These are phyloP conservation scores for Drosophila cardini DNA, from an alignment of 1,140 invertebrate genomes.

Conservation along the genomic window DNA sequence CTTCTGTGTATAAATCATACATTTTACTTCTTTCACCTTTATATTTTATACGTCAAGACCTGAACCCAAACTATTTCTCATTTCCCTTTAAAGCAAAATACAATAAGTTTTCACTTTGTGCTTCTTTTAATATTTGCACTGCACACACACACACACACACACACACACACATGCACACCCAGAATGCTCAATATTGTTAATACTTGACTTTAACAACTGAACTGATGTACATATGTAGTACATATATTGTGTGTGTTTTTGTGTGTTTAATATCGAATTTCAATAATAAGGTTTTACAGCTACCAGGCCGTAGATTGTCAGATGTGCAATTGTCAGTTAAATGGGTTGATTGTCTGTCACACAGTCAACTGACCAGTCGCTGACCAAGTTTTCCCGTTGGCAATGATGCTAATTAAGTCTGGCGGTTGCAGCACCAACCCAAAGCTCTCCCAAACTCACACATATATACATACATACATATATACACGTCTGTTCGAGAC, in stretches of 20 bases:
- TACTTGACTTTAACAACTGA: conserved; percentile 22
- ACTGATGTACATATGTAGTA: not conserved
- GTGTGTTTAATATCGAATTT: conserved; percentile 45
- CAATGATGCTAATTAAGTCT: conserved; percentile 76
- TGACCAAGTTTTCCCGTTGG: conserved; percentile 46
- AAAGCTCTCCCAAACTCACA: conserved; percentile 1
- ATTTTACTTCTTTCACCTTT: too few relatives aligned
- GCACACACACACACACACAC: not conserved
- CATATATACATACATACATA: conserved; percentile 1
- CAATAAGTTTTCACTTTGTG: too few relatives aligned
- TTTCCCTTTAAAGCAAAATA: too few relatives aligned
- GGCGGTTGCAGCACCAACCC: conserved; percentile 47
- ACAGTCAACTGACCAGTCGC: conserved; percentile 50
- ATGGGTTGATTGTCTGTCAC: conserved; percentile 42
- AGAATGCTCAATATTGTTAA: conserved; percentile 4
- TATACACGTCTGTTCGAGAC: not conserved
- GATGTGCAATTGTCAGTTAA: conserved; percentile 72
- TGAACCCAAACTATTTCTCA: too few relatives aligned
- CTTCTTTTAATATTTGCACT: not conserved
- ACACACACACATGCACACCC: not conserved
- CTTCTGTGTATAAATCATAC: too few relatives aligned
- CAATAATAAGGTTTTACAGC: conserved; percentile 61
- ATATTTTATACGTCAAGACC: too few relatives aligned
- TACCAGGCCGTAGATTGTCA: conserved; percentile 56
- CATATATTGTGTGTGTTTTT: not conserved